Evolutionary conservation across 2,888 invertebrate genomes (phyloP), one percentile per base, ranked within the genome.

Genomic region (Amphimallon solstitiale): DNA sequence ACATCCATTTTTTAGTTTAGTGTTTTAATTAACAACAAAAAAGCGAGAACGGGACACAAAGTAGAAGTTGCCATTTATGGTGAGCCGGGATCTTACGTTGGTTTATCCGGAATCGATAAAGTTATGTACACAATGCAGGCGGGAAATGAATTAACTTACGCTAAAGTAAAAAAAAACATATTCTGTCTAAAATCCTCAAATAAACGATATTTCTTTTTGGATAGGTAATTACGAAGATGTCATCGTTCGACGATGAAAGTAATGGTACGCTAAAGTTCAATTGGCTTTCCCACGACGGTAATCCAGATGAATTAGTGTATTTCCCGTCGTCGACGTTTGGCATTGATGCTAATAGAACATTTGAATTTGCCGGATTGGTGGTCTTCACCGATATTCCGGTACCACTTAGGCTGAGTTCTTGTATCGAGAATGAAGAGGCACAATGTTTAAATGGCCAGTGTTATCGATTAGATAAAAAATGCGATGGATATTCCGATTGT

Each of bases 1-100:
- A n/a, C 17, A 21, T 23, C 61, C n/a, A 23, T 17, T 29, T 80
- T 79, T 21, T 79, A 90, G 90, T 94, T 94, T 80, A 91, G 93
- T 0, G 90, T 95, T 9, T 88, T 86, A 73, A 91, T 97, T 67
- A 97, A 97, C 82, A 94, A 95, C 81, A 92, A 93, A 69, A 98
- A 97, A 82, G 95, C 95, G 61, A 90, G 97, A 70, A 95, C 95
- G 0, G 95, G 96, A 19, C 94, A 96, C 79, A 91, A 92, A 63
- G 93, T 98, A 1, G 97, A 98, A 83, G 91, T 98, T 64, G 94
- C 95, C 0, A 93, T 97, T 70, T 93, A 91, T 77, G 97, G 97
- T 10, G 94, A 97, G 80, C 96, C 97, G 0, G 97, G 97, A 9
- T 92, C 97, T 0, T 96, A 95, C 81, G 95, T 98, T 3, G 97